Evolutionary conservation across 2,888 invertebrate species (phyloP).

Genomic region (Sinotaia quadrata): DNA sequence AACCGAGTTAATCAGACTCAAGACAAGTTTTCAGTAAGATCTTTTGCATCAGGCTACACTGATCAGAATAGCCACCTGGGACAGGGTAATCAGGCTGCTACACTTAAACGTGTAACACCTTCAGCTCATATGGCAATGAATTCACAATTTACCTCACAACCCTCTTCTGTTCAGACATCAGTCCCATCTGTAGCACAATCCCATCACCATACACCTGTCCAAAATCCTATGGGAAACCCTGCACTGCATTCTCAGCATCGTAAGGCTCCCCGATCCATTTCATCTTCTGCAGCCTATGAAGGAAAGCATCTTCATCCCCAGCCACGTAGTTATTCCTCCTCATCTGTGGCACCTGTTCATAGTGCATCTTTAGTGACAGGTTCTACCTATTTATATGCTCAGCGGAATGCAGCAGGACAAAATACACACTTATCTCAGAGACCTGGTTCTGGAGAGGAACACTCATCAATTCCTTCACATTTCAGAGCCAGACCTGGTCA

Average conservation of each 20-base stretch:
- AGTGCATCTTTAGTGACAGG: neutral
- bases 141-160: no score
- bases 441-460: neutral
- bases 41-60: no score
- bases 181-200: no score
- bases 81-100: no score
- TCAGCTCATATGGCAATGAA: no score
- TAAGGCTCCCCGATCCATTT: slow-evolving; percentile 3
- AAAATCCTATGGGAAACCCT: slow-evolving; percentile 6
- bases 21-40: no score
- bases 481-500: neutral
- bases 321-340: neutral
- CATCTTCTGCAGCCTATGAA: slow-evolving; percentile 7
- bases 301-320: slow-evolving; percentile 3
- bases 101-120: no score
- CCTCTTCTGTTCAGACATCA: no score
- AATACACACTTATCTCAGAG: slow-evolving; percentile 10
- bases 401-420: neutral
- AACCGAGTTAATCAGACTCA: no score
- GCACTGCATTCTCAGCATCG: neutral
- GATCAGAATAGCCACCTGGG: no score
- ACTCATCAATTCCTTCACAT: neutral
- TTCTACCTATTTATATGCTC: neutral
- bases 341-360: neutral
- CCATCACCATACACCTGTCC: no score